A percentile compares a stretch with the other conserved stretches of the same genome.
phyloP scores from a whole-genome alignment of 2,113 vertebrate species.

The Leuciscus idus region DNA sequence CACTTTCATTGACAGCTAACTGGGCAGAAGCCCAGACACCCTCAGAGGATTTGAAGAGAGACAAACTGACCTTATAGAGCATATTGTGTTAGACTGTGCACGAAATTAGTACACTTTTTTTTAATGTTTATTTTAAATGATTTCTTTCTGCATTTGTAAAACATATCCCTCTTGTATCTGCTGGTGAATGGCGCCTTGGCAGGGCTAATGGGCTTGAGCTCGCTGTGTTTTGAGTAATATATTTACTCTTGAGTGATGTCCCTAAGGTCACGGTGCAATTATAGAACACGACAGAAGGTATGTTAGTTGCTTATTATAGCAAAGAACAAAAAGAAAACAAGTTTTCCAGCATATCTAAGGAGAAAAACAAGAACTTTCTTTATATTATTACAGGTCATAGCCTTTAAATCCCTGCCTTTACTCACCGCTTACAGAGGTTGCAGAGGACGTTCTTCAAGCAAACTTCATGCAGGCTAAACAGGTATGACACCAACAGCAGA shows the following conservation, averaged over 20 bases:
- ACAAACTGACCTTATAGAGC: not conserved
- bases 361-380: not conserved
- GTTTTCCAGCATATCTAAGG: not conserved
- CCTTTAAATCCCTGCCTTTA: not conserved
- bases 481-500: conserved; percentile 15
- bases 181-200: not conserved
- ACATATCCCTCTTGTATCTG: not conserved
- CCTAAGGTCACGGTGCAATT: not conserved
- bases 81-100: not conserved
- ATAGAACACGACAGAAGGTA: not conserved
- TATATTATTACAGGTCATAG: not conserved
- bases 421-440: not conserved
- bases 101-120: not conserved
- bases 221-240: not conserved
- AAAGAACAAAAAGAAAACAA: not conserved
- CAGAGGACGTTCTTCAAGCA: conserved; percentile 14
- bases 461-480: conserved; percentile 42
- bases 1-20: not conserved
- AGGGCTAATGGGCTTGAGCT: not conserved
- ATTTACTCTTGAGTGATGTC: not conserved
- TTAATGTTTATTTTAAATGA: not conserved
- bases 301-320: not conserved
- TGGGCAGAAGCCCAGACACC: not conserved
- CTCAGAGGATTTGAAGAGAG: not conserved
- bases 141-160: not conserved